Base-by-base conservation (phyloP, 2,888 invertebrate genomes). In the Eilema depressum region DNA sequence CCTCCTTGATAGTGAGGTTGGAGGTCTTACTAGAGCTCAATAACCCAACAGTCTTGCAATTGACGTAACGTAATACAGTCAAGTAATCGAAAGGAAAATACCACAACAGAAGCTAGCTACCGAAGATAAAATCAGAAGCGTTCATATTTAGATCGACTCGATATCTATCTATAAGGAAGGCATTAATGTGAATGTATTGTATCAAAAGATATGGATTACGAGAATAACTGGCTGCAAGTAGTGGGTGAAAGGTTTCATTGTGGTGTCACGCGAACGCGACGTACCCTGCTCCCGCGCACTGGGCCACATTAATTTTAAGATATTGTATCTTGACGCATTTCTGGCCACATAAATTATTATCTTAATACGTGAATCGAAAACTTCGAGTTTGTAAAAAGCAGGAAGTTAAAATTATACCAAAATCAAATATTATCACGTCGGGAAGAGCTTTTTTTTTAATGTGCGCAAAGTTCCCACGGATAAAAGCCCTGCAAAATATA, bases 231-330 rank as follows among this genome's bases (percentile, higher is more conserved):
- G 66, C 71, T 68, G 78, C 78, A 77, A 79, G 81, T 83, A 82
- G 80, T 80, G 83, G 88, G 88, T 88, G 88, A 89, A 88, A 89
- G 89, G 88, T 84, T 79, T 86, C 86, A 87, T 89, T 89, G 88
- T 88, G 85, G 81, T 89, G 89, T 88, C 89, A 85, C 69, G 80
- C 78, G 33, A 76, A 74, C 66, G 28, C 77, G 68, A 68, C 73
- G 66, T 41, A 56, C 30, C 23, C 47, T 25, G 65, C 56, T 7
- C 56, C n/a, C 30, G 66, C 26, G 41, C 26, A 41, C 25, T 41
- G n/a, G 59, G 26, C 25, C 23, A 20, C 25, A 59, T 26, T 33
- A 41, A 23, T 57, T 53, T 57, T 56, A 33, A 56, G 61, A 30
- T 61, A 61, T 30, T n/a, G 28, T 30, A 30, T 30, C 30, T 61